Evolutionary conservation across 2,888 invertebrate species (phyloP), one percentile per base, ranked within the genome.

Genomic region (Xanthorhoe spadicearia): DNA sequence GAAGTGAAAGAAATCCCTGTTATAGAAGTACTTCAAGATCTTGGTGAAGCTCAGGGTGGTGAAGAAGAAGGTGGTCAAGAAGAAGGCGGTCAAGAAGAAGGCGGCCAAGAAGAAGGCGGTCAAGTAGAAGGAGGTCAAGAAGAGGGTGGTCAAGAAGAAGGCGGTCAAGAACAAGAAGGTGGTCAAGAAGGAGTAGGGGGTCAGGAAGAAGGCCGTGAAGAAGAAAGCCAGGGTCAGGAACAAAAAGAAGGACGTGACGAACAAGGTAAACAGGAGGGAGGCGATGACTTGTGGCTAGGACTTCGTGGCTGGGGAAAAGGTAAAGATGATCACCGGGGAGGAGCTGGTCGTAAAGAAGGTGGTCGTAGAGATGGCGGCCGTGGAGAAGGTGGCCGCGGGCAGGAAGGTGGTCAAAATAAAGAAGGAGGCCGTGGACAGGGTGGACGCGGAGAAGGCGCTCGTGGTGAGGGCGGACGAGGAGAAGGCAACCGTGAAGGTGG

Each of bases 251-350:
- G 23, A 18, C 23, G 13, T 23, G 38, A 50, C 55, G n/a, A 7
- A 0, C 19, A n/a, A 19, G n/a, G 46, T 13, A 35, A 64, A 17
- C 17, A 46, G 54, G 53, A 13, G 1, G 13, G 13, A 43, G 38
- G 3, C 15, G 49, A 50, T n/a, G 56, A 61, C 17, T 28, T 62
- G 15, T 66, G 66, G 66, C 50, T 66, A 15, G 62, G 66, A 48
- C 54, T 62, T 13, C 62, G 19, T 9, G 62, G 60, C 13, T 68
- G 63, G 64, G 56, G 56, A 13, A 52, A 51, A 4, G 46, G 23
- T 46, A 19, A 62, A 35, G 15, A 50, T 43, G 56, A 56, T 23
- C 18, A 48, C 9, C 19, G 43, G 32, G 18, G n/a, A 23, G 49
- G 13, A 7, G 38, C 50, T 17, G 61, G 61, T 4, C 35, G 7